Base-by-base conservation (phyloP, 2,797 vertebrate genomes). In the Arnoldichthys spilopterus region DNA sequence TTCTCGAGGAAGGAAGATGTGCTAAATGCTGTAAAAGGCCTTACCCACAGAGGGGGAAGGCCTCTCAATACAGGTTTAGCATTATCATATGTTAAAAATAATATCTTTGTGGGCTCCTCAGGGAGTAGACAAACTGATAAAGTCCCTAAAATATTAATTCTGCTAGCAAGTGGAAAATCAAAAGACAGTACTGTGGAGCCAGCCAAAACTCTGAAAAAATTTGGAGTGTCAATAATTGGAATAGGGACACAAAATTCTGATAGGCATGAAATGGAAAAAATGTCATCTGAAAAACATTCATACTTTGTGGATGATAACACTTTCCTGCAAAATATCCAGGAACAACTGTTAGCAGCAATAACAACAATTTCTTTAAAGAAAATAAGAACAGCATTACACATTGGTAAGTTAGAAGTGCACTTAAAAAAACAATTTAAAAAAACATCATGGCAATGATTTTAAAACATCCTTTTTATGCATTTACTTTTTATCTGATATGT, bases 41-140 rank as follows among this genome's bases (percentile, higher is more conserved):
- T 90, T 0, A 86, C 81, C 58, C 89, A 90, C 77, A 91, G 83
- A 85, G 90, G 90, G 7, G 90, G 89, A 58, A 86, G 87, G 76
- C 86, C 82, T n/a, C 83, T 88, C 11, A 89, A 90, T 74, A 89
- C 70, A 54, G 89, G 89, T 20, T 69, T 76, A 85, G 90, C 91
- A 32, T 85, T 91, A 26, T 61, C 49, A 56, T 90, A 85, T 79
- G 82, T 90, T 0, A 89, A 77, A 34, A 82, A 91, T 26, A 85
- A 90, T 82, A 83, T 90, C 22, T 89, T 91, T 54, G 83, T 56
- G 62, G 43, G 61, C 53, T 68, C 85, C 3, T 80, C 90, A 15
- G 91, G 90, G 0, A 90, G 91, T 72, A 90, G 89, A 76, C 70
- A 77, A 18, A 63, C 61, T 37, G 82, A 80, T 51, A 80, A 82